Conservation (phyloP, 1,140 invertebrate species). For the Hyles vespertilio region DNA sequence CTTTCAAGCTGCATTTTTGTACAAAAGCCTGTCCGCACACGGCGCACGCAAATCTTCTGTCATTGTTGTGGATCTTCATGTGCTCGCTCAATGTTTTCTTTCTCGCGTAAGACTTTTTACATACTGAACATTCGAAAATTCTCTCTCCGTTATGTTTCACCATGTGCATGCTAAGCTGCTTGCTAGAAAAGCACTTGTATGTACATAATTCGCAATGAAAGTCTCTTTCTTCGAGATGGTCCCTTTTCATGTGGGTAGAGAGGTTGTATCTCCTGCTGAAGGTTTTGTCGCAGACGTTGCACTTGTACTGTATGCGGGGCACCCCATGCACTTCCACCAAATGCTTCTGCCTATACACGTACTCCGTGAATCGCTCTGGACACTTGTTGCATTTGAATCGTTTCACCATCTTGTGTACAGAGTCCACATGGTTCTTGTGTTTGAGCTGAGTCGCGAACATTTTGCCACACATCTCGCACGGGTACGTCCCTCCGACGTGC, state of each 20-base stretch:
- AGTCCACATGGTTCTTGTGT: conserved; percentile 52
- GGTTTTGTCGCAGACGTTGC: conserved; percentile 57
- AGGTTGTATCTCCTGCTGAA: conserved; percentile 57
- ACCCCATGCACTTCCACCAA: conserved; percentile 49
- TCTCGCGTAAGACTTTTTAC: conserved; percentile 78
- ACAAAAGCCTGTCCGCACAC: conserved; percentile 70
- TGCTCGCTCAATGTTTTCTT: conserved; percentile 82
- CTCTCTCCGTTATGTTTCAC: conserved; percentile 80
- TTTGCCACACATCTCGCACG: conserved; percentile 55
- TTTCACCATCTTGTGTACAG: conserved; percentile 56
- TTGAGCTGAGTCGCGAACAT: conserved; percentile 51
- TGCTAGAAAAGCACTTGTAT: conserved; percentile 59
- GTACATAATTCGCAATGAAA: conserved; percentile 55
- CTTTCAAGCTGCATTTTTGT: conserved; percentile 44
- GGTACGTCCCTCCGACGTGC: conserved; percentile 47
- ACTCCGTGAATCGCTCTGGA: conserved; percentile 55
- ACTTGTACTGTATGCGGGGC: conserved; percentile 51
- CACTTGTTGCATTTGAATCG: conserved; percentile 60
- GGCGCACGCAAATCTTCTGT: conserved; percentile 64
- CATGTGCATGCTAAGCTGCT: conserved; percentile 77
- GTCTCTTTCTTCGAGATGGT: conserved; percentile 64
- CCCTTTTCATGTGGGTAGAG: conserved; percentile 57
- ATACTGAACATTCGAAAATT: conserved; percentile 76
- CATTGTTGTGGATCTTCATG: conserved; percentile 78
- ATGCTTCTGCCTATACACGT: conserved; percentile 58